A percentile compares a stretch with the other conserved stretches of the same genome.
Evolutionary conservation across 2,797 vertebrate genomes (phyloP).

Genomic region (Brachyalestes nurse): DNA sequence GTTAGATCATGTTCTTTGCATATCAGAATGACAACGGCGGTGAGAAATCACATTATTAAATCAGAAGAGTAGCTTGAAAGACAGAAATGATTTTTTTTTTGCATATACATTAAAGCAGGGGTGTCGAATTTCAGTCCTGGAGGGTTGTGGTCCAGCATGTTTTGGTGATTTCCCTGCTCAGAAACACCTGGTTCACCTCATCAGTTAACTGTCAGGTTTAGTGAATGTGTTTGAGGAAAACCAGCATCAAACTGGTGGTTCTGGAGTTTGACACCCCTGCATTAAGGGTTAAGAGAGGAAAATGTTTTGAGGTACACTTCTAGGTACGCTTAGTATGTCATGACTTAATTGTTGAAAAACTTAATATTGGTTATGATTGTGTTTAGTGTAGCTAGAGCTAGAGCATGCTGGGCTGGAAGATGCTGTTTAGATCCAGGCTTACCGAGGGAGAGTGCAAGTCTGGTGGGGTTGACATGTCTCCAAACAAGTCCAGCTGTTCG

Average conservation of each 20-base stretch:
- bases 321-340: background rate
- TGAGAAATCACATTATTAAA: background rate
- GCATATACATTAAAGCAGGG: too few species aligned
- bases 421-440: conserved; percentile 62
- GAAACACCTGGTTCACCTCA: too few species aligned
- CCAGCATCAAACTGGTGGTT: too few species aligned
- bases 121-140: too few species aligned
- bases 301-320: background rate
- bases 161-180: too few species aligned
- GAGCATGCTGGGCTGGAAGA: background rate
- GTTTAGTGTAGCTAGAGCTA: background rate
- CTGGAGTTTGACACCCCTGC: too few species aligned
- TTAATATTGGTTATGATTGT: background rate
- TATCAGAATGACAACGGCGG: background rate
- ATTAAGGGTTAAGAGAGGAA: too few species aligned
- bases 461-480: conserved; percentile 96
- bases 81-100: too few species aligned
- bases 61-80: background rate
- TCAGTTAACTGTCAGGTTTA: too few species aligned
- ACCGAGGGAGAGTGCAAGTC: conserved; percentile 90
- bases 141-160: too few species aligned
- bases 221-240: too few species aligned
- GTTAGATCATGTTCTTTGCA: background rate
- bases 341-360: background rate
- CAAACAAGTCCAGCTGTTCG: conserved; percentile 94